Percentiles rank a stretch among this genome's conserved stretches.
Evolutionary conservation across 37 sponge, comb jelly and placozoan genomes (phyloP).

Genomic region (Ianthella basta): DNA sequence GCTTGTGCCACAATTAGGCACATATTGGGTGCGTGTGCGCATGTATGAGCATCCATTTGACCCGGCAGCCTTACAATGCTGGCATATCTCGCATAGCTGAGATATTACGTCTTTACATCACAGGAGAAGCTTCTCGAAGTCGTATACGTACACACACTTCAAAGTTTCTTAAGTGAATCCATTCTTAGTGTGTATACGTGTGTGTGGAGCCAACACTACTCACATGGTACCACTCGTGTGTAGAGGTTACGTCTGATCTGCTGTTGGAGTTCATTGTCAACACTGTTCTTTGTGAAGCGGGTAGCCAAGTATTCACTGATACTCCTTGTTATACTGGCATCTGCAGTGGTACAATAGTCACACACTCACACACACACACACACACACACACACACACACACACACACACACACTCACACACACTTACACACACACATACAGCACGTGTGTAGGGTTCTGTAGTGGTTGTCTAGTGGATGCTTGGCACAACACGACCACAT

Average conservation of each 20-base stretch:
- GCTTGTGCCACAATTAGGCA: no score
- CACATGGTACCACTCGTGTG: slow-evolving; percentile 94
- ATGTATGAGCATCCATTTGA: no score
- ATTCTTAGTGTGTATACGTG: not conserved
- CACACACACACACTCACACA: slow-evolving; percentile 31
- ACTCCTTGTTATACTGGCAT: slow-evolving; percentile 84
- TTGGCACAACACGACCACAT: no score
- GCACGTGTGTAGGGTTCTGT: no score
- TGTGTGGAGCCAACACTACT: slow-evolving; percentile 48
- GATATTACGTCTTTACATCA: no score
- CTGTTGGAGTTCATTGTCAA: slow-evolving; percentile 96
- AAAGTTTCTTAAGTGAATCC: not conserved
- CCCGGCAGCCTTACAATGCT: no score
- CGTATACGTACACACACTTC: slow-evolving; percentile 4
- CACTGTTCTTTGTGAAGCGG: slow-evolving; percentile 89
- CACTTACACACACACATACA: not conserved
- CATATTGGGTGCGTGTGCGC: no score
- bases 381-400: slow-evolving; percentile 8
- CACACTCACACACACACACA: slow-evolving; percentile 6
- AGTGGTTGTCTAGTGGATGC: no score
- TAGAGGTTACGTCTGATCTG: slow-evolving; percentile 96
- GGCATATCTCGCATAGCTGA: no score
- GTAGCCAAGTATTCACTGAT: slow-evolving; percentile 81
- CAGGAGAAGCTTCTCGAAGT: no score
- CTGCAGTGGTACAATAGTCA: slow-evolving; percentile 39